Base-by-base conservation (phyloP, 2,797 vertebrate species). In the Stomatorhinus walkeri region DNA sequence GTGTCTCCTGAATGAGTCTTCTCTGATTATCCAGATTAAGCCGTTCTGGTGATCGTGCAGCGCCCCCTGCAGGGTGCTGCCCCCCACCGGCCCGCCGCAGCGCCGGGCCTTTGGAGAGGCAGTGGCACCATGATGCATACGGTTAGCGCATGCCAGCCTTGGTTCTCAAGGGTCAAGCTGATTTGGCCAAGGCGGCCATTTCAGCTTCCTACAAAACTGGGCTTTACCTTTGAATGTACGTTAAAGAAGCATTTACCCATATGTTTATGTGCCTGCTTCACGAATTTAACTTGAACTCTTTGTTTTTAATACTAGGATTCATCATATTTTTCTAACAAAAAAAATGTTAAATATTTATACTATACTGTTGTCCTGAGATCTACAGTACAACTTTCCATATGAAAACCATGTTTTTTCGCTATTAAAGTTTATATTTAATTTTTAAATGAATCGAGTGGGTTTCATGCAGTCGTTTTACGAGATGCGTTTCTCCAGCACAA, bases 141-240 rank as follows among this genome's bases (percentile, higher is more conserved):
- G 7, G 14, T 81, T 9, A 79, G 6, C 14, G 3, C 40, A 46
- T 2, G 8, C 76, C 8, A 8, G 76, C 19, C 32, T 81, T n/a
- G 1, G 61, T 89, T 87, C 88, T 87, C 88, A 87, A 43, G 40
- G 19, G 46, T 43, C 3, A 56, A 56, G 28, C 16, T 68, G 22
- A 46, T n/a, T 46, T 9, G 4, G 10, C 4, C 0, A 2, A 12
- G 22, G 9, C 19, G 6, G 48, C 12, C 43, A 19, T 68, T 84
- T 89, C 89, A 76, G 32, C 14, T 76, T 85, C 54, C 61, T 87
- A 46, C 52, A 16, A 89, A 87, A 64, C 52, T 36, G 22, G 49
- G 6, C 48, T 22, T 49, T 81, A 12, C 59, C 22, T 89, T 87
- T 32, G 24, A 83, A 61, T 81, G 76, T 81, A 81, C 2, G 36